phyloP scores from a whole-genome alignment of 2,888 invertebrate genomes.

The Anticlea derivata region DNA sequence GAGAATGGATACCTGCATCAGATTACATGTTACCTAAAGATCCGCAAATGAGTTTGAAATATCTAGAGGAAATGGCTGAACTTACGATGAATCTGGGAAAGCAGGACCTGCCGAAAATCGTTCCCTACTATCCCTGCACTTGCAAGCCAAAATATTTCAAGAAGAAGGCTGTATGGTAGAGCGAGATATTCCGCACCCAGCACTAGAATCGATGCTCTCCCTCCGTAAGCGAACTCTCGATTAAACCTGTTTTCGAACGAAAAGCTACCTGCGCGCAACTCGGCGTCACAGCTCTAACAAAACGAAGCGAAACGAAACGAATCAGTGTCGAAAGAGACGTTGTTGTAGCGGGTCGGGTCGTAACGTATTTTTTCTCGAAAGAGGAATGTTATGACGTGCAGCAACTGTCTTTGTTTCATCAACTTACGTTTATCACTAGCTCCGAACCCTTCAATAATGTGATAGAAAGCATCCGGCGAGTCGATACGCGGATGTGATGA shows the following conservation, averaged over 20 bases:
- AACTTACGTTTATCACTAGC: constrained; percentile 61
- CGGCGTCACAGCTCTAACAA: constrained; percentile 33
- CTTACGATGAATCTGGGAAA: constrained; percentile 48
- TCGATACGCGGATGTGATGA: constrained; percentile 61
- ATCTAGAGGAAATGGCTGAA: constrained; percentile 64
- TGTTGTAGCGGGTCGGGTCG: constrained; percentile 46
- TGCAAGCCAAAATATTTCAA: constrained; percentile 49
- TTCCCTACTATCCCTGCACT: constrained; percentile 49
- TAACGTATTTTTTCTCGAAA: constrained; percentile 49
- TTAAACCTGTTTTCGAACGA: constrained; percentile 34
- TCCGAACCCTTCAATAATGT: constrained; percentile 64
- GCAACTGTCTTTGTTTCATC: constrained; percentile 78
- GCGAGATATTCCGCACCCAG: not conserved
- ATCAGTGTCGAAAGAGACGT: constrained; percentile 58
- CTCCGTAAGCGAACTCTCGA: constrained; percentile 21
- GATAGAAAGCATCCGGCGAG: constrained; percentile 57
- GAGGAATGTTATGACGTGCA: constrained; percentile 83
- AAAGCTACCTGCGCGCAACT: constrained; percentile 34
- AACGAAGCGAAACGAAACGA: constrained; percentile 36
- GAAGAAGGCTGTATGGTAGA: constrained; percentile 45
- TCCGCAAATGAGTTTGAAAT: constrained; percentile 58
- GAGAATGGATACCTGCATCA: constrained; percentile 72
- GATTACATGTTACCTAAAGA: constrained; percentile 64
- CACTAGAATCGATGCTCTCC: constrained; percentile 18
- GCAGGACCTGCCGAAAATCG: constrained; percentile 54